Evolutionary conservation across 1,140 invertebrate genomes (phyloP), one percentile per base, ranked within the genome.

Genomic region (Leucophenga varia): DNA sequence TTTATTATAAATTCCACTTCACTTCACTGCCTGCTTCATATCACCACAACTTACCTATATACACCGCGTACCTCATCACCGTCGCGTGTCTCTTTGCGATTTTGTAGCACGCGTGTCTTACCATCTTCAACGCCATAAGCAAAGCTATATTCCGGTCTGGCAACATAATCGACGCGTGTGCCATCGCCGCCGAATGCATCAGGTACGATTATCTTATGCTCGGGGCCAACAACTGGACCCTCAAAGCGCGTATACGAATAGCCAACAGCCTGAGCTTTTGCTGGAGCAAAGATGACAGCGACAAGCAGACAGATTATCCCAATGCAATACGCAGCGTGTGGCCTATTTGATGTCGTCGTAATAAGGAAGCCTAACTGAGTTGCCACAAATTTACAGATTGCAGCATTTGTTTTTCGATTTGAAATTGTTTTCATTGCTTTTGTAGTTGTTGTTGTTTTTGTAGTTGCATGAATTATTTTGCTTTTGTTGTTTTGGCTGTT

Each of bases 61-160:
- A 84, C 81, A 17, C 87, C 87, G 14, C 76, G 75, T 17, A 88
- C 86, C 2, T 80, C 78, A 58, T 88, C 85, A 25, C 86, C 86
- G 49, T 85, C 79, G 31, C 86, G 79, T 31, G 78, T 80, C 69
- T 89, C 85, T 52, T 83, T 80, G 50, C 86, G 84, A 52, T 81
- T 82, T 68, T 89, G 85, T 42, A 79, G 80, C 70, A 88, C 85
- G 34, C 86, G 84, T 52, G 80, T 86, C 57, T 80, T 76, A 2
- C 83, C 81, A 73, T 88, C 86, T 48, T 84, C 80, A 10, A 87
- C 84, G 30, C 84, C 85, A 61, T 86, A 87, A 1, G 82, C 78
- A 65, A 85, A 87, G 22, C 80, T 78, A 54, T 87, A 87, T 61
- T 85, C 83, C 4, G 84, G 83, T 57, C 81, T 82, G 5, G 83